phyloP scores from a whole-genome alignment of 2,797 vertebrate species.

The Pantherophis alleghaniensis region DNA sequence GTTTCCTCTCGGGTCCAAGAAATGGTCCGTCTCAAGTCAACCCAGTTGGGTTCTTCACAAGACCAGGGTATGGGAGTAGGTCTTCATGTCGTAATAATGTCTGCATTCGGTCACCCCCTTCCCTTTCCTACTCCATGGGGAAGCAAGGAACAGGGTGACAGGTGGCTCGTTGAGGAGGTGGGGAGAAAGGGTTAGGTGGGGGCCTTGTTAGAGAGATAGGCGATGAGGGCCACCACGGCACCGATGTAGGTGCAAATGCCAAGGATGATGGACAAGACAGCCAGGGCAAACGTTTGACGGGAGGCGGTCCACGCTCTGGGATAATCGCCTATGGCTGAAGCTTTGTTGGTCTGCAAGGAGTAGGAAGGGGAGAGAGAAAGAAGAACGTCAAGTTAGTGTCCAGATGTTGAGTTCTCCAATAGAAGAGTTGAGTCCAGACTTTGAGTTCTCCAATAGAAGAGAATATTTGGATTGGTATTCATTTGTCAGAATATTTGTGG shows the following conservation, averaged over 20 bases:
- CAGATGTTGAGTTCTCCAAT: not conserved
- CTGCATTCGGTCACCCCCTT: not conserved
- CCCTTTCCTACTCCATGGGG: not conserved
- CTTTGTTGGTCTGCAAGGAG: slow-evolving; percentile 82
- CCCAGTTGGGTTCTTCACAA: not conserved
- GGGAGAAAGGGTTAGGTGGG: slow-evolving; percentile 69
- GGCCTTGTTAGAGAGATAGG: slow-evolving; percentile 85
- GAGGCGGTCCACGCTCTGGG: slow-evolving; percentile 82
- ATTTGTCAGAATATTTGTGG: not conserved
- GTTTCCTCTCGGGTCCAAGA: not conserved
- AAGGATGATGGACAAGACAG: slow-evolving; percentile 84
- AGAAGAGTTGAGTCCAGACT: too few species aligned
- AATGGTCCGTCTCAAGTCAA: not conserved
- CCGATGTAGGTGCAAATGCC: slow-evolving; percentile 85
- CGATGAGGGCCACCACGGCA: slow-evolving; percentile 81
- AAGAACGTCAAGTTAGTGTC: not conserved
- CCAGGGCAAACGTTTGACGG: slow-evolving; percentile 83
- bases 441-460: too few species aligned
- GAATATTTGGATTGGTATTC: not conserved
- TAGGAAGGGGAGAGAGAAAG: not conserved
- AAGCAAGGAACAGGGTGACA: not conserved
- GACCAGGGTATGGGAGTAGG: not conserved
- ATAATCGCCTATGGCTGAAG: slow-evolving; percentile 84
- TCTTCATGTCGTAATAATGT: too few species aligned
- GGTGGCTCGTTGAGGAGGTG: not conserved